phyloP scores from a whole-genome alignment of 1,140 invertebrate species.

The Prorops nasuta region DNA sequence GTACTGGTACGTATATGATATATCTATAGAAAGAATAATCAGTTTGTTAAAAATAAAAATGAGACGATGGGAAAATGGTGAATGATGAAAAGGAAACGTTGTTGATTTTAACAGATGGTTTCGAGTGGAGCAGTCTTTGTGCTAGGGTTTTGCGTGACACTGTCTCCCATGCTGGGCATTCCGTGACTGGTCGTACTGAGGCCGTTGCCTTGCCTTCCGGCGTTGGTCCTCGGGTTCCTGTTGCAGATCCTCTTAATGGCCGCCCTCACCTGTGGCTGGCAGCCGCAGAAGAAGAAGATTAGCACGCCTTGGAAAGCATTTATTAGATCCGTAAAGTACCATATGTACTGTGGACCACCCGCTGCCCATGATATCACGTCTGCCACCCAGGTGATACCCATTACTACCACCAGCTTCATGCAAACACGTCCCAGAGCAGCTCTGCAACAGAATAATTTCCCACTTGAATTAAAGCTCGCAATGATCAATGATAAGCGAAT shows the following conservation, averaged over 20 bases:
- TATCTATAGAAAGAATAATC: too few species aligned
- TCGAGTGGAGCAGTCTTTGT: conserved; percentile 63
- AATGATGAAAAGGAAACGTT: too few species aligned
- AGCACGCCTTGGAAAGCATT: conserved; percentile 85
- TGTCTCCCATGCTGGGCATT: conserved; percentile 73
- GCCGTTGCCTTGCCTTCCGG: conserved; percentile 55
- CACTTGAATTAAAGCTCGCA: neutral
- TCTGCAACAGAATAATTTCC: conserved; percentile 48
- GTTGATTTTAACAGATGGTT: conserved; percentile 56
- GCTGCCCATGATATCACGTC: conserved; percentile 74
- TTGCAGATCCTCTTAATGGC: conserved; percentile 67
- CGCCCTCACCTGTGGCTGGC: conserved; percentile 78
- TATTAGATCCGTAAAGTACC: conserved; percentile 78
- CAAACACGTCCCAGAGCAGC: conserved; percentile 76
- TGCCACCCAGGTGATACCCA: conserved; percentile 83
- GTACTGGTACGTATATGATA: too few species aligned
- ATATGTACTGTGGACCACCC: conserved; percentile 73
- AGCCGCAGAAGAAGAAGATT: conserved; percentile 85
- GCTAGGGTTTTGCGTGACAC: conserved; percentile 69
- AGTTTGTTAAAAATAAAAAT: too few species aligned
- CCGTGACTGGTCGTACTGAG: conserved; percentile 69
- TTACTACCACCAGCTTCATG: conserved; percentile 80
- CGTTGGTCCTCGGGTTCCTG: conserved; percentile 58
- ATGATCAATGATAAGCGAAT: too few species aligned
- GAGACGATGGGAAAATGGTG: too few species aligned